phyloP scores from a whole-genome alignment of 2,797 vertebrate species.

The Nasua narica region DNA sequence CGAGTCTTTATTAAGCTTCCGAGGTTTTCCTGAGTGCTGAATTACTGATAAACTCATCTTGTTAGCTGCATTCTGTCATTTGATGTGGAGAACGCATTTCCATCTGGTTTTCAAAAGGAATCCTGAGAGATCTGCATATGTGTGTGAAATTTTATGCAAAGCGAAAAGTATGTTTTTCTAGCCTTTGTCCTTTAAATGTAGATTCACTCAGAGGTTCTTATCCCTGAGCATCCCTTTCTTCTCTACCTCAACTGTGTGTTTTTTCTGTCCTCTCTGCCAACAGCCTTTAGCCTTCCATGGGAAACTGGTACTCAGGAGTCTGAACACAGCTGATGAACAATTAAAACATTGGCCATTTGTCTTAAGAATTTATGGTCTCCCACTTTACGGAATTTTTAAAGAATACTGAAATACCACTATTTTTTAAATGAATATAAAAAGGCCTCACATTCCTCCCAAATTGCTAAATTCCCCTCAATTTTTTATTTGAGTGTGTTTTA shows the following conservation, averaged over 20 bases:
- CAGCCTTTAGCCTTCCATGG: slow-evolving; percentile 19
- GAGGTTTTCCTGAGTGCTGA: neutral
- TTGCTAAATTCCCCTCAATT: neutral
- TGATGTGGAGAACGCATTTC: slow-evolving; percentile 73
- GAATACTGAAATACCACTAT: neutral
- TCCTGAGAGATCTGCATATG: slow-evolving; percentile 68
- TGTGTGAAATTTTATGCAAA: slow-evolving; percentile 69
- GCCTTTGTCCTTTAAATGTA: slow-evolving; percentile 55
- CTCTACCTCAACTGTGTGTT: neutral
- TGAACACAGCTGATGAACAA: slow-evolving; percentile 65
- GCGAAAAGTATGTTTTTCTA: slow-evolving; percentile 52
- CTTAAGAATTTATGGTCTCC: neutral
- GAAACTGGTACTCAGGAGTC: neutral
- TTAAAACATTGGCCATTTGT: slow-evolving; percentile 66
- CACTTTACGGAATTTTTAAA: neutral
- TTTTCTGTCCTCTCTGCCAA: slow-evolving; percentile 23
- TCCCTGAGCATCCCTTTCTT: neutral
- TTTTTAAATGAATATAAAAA: neutral
- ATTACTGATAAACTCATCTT: slow-evolving; percentile 46
- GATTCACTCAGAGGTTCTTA: slow-evolving; percentile 54
- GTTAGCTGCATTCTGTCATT: slow-evolving; percentile 30
- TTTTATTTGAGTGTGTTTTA: slow-evolving; percentile 6
- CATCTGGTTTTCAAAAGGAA: slow-evolving; percentile 74
- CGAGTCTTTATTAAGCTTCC: slow-evolving; percentile 24
- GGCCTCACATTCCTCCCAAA: neutral